Evolutionary conservation across 2,113 vertebrate species (phyloP).

Genomic region (Odocoileus hemionus): DNA sequence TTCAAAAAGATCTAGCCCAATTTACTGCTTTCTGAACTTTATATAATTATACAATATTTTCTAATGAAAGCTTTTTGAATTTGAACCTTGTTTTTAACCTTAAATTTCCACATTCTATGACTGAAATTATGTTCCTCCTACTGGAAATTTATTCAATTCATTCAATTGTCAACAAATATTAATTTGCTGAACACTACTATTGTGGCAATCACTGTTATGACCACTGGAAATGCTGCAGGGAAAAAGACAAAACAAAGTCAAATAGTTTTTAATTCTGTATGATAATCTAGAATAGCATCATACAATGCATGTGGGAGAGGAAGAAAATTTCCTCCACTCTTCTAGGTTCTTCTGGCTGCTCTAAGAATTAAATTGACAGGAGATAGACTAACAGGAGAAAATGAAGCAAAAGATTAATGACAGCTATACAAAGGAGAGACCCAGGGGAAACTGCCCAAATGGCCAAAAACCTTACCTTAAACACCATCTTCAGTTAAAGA

Average conservation of each 20-base stretch:
- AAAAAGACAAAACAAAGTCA: not conserved
- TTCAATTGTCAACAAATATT: not conserved
- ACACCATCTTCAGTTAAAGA: not conserved
- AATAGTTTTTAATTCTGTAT: not conserved
- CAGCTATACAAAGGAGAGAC: not conserved
- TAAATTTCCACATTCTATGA: not conserved
- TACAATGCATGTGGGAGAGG: not conserved
- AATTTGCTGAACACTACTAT: not conserved
- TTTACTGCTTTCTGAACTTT: not conserved
- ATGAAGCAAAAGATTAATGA: not conserved
- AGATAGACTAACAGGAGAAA: not conserved
- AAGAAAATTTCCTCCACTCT: not conserved
- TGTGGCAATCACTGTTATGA: not conserved
- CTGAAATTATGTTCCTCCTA: not conserved
- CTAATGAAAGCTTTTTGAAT: not conserved
- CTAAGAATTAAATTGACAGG: not conserved
- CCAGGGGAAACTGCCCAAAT: not conserved
- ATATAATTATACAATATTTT: not conserved
- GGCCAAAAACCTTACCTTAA: not conserved
- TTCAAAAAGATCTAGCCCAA: not conserved
- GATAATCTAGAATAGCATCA: not conserved
- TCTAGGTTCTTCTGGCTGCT: not conserved
- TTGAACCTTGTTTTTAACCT: not conserved
- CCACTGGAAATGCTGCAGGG: not conserved
- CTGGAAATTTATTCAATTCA: not conserved